Evolutionary conservation across 1,140 invertebrate genomes (phyloP).

Genomic region (Homalodisca vitripennis): DNA sequence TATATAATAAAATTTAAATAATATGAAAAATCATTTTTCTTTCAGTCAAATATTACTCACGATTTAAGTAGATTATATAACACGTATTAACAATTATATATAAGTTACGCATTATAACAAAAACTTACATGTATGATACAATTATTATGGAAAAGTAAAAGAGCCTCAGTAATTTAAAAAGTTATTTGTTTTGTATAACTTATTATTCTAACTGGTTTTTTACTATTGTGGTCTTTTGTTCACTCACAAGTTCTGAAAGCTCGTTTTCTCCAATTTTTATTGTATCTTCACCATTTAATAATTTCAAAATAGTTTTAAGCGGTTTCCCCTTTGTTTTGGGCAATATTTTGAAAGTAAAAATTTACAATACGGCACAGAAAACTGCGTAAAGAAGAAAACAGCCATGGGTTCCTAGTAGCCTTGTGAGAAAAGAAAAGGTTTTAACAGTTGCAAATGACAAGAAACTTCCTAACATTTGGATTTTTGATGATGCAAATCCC

Average conservation of each 20-base stretch:
- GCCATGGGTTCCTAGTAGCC: conserved; percentile 43
- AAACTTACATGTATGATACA: too few relatives aligned
- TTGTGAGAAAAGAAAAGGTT: conserved; percentile 44
- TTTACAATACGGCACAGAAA: conserved; percentile 44
- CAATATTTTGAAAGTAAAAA: conserved; percentile 51
- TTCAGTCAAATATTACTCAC: too few relatives aligned
- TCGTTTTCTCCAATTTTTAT: neutral
- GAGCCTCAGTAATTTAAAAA: too few relatives aligned
- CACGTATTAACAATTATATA: too few relatives aligned
- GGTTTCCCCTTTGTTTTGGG: conserved; percentile 57
- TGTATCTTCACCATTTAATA: conserved; percentile 32
- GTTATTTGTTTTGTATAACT: too few relatives aligned
- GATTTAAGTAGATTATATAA: too few relatives aligned
- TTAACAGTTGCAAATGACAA: conserved; percentile 57
- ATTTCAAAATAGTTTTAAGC: conserved; percentile 40
- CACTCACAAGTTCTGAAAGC: neutral
- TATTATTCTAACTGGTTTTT: neutral
- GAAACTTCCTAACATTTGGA: conserved; percentile 50
- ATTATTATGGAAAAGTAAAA: too few relatives aligned
- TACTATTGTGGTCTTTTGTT: conserved; percentile 12
- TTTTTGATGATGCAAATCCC: conserved; percentile 51
- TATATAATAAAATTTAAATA: too few relatives aligned
- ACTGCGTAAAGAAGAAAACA: conserved; percentile 45
- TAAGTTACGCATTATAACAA: too few relatives aligned
- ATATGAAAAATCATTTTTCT: too few relatives aligned